Base-by-base conservation (phyloP, 2,113 vertebrate genomes). In the Ivindomyrus marchei region DNA sequence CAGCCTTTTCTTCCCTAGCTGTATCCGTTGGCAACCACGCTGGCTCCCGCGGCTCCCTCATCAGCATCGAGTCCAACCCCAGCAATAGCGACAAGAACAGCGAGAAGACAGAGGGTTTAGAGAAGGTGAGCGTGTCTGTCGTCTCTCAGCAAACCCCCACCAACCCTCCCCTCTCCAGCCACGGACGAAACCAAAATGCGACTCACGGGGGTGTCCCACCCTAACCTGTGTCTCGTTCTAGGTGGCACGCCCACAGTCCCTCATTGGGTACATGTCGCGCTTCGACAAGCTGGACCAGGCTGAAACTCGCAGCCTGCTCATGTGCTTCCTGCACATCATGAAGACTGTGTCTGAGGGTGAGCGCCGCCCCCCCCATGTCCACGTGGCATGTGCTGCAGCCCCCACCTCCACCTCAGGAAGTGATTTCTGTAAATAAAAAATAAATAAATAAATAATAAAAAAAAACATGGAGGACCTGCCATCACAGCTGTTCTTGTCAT, bases 241-340 rank as follows among this genome's bases (percentile, higher is more conserved):
- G 98, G 98, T 98, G 92, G 97, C 94, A 66, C 97, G 98, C 53
- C 98, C 98, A 0, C 96, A 99, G 94, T 99, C 98, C 91, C 95
- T 99, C 93, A 98, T 99, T 89, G 98, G 98, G 49, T 99, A 97
- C 42, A 97, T 97, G 0, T 97, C 99, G 89, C 97, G 98, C 80
- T 99, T 98, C 93, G 98, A 99, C 95, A 99, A 99, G 92, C 93
- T 99, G 94, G 98, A 99, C 95, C 98, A 99, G 92, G 97, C 98
- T 2, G 98, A 99, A 96, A 99, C 98, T 0, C 97, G 98, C 91
- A 97, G 98, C 91, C 97, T 99, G 88, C 97, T 99, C 39, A 97
- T 98, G 96, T 99, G 98, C 91, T 99, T 99, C 94, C 96, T 99
- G 91, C 98, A 99, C 95, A 99, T 99, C 90, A 99, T 99, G 97